Conservation (phyloP, 2,888 invertebrate genomes). For the Julus scandinavius region DNA sequence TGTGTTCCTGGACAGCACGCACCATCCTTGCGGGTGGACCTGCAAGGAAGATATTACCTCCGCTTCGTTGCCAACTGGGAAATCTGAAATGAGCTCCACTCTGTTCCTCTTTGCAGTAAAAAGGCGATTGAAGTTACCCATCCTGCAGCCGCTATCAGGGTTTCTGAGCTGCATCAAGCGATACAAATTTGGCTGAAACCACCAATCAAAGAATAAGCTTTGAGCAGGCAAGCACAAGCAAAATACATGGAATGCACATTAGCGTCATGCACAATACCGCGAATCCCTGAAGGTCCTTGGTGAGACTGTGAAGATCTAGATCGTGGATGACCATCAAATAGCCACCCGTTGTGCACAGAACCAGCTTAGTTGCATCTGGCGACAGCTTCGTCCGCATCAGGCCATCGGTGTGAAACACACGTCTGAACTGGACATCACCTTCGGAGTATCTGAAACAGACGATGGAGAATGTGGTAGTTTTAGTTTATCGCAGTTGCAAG, state of each 20-base stretch:
- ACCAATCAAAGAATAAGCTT: conserved; percentile 54
- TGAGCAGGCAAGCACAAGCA: neutral
- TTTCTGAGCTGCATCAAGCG: conserved; percentile 85
- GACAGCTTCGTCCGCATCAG: conserved; percentile 88
- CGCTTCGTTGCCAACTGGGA: conserved; percentile 85
- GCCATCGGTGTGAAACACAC: conserved; percentile 86
- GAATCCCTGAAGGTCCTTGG: conserved; percentile 84
- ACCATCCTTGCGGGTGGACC: conserved; percentile 91
- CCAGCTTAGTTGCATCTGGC: conserved; percentile 86
- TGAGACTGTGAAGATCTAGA: conserved; percentile 81
- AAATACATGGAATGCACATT: neutral
- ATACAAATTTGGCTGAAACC: conserved; percentile 84
- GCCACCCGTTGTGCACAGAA: conserved; percentile 90
- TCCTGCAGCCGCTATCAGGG: conserved; percentile 82
- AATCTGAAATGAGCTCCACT: conserved; percentile 90
- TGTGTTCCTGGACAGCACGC: conserved; percentile 86
- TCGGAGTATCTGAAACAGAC: conserved; percentile 73
- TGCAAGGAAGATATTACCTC: conserved; percentile 90
- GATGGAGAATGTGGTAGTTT: neutral
- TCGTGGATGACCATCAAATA: conserved; percentile 90
- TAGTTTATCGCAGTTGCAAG: too few species aligned
- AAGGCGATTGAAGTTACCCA: conserved; percentile 82
- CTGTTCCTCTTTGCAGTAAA: conserved; percentile 85
- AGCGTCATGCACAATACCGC: conserved; percentile 71
- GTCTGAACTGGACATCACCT: conserved; percentile 79